Evolutionary conservation across 2,113 vertebrate species (phyloP), one percentile per base, ranked within the genome.

Genomic region (Propithecus coquereli): DNA sequence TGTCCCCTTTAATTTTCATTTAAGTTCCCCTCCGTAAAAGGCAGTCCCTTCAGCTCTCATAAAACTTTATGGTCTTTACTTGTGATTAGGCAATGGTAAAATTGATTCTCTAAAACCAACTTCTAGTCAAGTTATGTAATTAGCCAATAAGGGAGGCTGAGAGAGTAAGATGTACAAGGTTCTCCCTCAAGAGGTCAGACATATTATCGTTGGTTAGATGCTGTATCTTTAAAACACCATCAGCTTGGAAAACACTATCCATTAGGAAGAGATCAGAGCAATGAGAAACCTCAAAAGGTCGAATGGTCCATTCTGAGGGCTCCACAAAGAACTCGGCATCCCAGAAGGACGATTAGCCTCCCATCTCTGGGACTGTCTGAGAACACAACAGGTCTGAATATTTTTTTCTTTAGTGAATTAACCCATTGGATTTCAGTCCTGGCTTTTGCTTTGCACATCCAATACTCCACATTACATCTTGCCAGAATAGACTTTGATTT

Each of bases 41-140:
- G 91, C 87, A 87, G 85, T 97, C 87, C 97, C 93, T 97, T 97
- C 87, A 87, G 92, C 92, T 97, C 95, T 97, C 97, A 27, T 97
- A 96, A 98, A 97, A 97, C 93, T 96, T 97, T 96, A 97, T 77
- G 61, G 96, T 92, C 93, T 97, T 97, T 91, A 73, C 93, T 97
- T 95, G 95, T 71, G 87, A 95, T 96, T 83, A 93, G 94, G 87
- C 84, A 85, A 63, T 92, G 92, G 95, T 87, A 81, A 92, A 97
- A 97, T 40, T 93, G 93, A 95, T 97, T 96, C 96, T 89, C 81
- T 96, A 94, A 97, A 97, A 90, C 93, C 92, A 97, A 79, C 93
- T 95, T 94, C 87, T 93, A 82, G 93, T 92, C 93, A 61, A 93
- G 93, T 92, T 96, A 92, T 92, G 81, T 92, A 79, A 97, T 97